phyloP scores from a whole-genome alignment of 2,888 invertebrate species.

The Apodemia zela region DNA sequence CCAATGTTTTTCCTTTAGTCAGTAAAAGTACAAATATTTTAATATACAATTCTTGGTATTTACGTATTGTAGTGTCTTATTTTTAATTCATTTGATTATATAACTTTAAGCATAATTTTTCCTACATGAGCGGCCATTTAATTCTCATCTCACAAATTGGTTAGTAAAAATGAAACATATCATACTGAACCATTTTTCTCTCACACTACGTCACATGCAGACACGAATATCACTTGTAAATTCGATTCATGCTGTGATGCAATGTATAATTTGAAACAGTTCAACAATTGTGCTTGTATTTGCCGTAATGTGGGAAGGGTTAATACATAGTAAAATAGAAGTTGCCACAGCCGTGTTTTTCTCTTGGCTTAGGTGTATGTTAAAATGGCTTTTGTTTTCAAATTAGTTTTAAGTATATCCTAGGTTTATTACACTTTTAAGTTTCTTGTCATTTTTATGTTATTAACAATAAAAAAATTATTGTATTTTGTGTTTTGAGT shows the following conservation, averaged over 20 bases:
- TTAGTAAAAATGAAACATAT: slow-evolving; percentile 77
- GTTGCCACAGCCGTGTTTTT: slow-evolving; percentile 55
- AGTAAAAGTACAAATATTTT: slow-evolving; percentile 91
- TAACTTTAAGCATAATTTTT: slow-evolving; percentile 79
- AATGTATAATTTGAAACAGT: not conserved
- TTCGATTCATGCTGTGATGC: not conserved
- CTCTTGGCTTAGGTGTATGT: slow-evolving; percentile 52
- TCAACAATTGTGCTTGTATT: slow-evolving; percentile 28
- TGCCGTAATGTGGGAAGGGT: slow-evolving; percentile 37
- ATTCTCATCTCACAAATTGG: slow-evolving; percentile 67
- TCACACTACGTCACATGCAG: slow-evolving; percentile 37
- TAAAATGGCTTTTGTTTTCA: slow-evolving; percentile 73
- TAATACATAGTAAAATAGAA: slow-evolving; percentile 28
- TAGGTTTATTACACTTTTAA: slow-evolving; percentile 51
- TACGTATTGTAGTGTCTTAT: slow-evolving; percentile 79
- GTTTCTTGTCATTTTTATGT: slow-evolving; percentile 70
- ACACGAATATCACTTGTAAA: slow-evolving; percentile 21
- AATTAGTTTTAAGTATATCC: slow-evolving; percentile 74
- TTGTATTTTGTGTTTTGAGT: slow-evolving; percentile 63
- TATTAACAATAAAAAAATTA: slow-evolving; percentile 60
- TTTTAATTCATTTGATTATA: slow-evolving; percentile 75
- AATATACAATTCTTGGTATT: slow-evolving; percentile 82
- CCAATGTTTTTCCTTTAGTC: slow-evolving; percentile 86
- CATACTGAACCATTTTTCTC: slow-evolving; percentile 68
- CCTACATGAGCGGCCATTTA: slow-evolving; percentile 64